These are phyloP conservation scores for Oncopeltus fasciatus DNA, from an alignment of 1,140 invertebrate genomes.

Conservation along the genomic window DNA sequence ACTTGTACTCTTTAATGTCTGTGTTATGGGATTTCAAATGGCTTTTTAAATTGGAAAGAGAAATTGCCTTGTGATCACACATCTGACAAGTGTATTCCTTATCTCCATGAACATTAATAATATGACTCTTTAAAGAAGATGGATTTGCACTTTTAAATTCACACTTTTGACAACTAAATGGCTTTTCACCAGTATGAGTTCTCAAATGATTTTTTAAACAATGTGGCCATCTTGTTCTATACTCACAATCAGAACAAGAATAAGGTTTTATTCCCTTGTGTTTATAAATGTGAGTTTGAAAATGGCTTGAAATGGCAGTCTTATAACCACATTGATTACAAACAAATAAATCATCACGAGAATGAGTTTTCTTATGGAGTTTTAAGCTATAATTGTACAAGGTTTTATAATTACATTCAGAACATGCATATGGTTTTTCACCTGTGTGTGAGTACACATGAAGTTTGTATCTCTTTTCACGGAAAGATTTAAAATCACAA, in stretches of 20 bases:
- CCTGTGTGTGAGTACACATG: neutral
- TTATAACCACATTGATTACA: constrained; percentile 1
- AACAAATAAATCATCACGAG: neutral
- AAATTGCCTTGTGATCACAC: neutral
- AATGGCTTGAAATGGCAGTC: neutral
- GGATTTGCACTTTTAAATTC: neutral
- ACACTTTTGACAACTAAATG: neutral
- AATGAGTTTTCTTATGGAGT: constrained; percentile 1
- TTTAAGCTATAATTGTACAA: neutral
- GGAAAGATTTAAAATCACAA: neutral
- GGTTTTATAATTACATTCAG: neutral
- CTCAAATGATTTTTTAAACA: neutral
- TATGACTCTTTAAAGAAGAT: neutral
- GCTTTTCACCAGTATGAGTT: neutral
- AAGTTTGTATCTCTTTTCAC: neutral
- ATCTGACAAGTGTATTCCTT: neutral
- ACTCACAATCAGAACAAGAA: neutral
- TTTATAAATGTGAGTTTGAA: neutral
- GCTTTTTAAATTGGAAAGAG: neutral
- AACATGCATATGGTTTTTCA: constrained; percentile 7
- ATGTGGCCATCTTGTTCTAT: neutral
- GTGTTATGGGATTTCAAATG: neutral
- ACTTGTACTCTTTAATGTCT: neutral
- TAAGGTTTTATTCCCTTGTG: neutral
- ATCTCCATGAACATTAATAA: neutral